These are phyloP conservation scores for Gnathonemus longibarbis DNA, from an alignment of 2,113 vertebrate species.

Conservation along the genomic window DNA sequence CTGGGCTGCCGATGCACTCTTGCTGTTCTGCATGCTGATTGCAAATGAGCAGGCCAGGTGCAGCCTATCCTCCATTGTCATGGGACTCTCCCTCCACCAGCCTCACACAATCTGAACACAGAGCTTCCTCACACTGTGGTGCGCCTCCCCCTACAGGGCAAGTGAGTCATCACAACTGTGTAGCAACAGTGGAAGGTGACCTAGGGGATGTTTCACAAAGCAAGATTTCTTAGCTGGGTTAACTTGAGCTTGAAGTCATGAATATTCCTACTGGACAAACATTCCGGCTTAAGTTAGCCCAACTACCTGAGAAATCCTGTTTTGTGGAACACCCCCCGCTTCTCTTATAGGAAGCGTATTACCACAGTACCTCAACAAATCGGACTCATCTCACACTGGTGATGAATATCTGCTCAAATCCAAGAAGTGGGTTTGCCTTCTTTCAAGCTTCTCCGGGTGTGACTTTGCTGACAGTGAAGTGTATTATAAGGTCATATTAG, in stretches of 20 bases:
- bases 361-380: not conserved
- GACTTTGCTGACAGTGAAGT: not conserved
- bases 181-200: not conserved
- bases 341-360: not conserved
- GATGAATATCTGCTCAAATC: not conserved
- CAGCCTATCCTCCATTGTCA: constrained; percentile 25
- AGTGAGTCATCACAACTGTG: not conserved
- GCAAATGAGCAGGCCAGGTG: constrained; percentile 26
- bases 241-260: not conserved
- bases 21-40: constrained; percentile 28
- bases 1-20: not conserved
- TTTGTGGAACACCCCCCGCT: not conserved
- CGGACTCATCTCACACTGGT: not conserved
- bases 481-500: not conserved
- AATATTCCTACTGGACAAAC: not conserved
- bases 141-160: not conserved
- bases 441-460: not conserved
- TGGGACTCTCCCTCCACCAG: constrained; percentile 23
- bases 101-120: constrained; percentile 9
- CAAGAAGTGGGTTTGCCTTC: not conserved
- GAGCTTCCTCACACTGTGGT: not conserved
- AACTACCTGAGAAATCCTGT: not conserved
- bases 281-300: not conserved
- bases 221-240: not conserved
- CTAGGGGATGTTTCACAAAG: not conserved